A percentile compares a stretch with the other conserved stretches of the same genome.
Evolutionary conservation across 2,888 invertebrate genomes (phyloP).

Genomic region (Lasius platythorax): DNA sequence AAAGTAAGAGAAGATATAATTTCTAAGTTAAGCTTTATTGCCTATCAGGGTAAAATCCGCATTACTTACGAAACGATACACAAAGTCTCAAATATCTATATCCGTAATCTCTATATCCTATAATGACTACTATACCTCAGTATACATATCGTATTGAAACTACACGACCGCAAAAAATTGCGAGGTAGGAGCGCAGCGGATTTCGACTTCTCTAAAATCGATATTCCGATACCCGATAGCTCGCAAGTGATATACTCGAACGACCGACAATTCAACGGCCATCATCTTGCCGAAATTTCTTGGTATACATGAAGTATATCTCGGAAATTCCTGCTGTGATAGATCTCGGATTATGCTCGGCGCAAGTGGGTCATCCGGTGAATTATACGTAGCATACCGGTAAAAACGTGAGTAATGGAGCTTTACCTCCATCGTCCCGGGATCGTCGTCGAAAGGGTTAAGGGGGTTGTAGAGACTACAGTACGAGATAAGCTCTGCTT

Average conservation of each 20-base stretch:
- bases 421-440: conserved; percentile 12
- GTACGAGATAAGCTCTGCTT: conserved; percentile 48
- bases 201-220: conserved; percentile 26
- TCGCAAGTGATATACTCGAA: conserved; percentile 36
- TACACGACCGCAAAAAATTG: conserved; percentile 28
- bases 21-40: not conserved
- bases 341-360: conserved; percentile 52
- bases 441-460: conserved; percentile 29
- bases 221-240: conserved; percentile 45
- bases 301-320: conserved; percentile 13
- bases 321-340: conserved; percentile 40
- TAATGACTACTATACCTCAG: not conserved
- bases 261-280: conserved; percentile 48
- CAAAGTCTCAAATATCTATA: not conserved
- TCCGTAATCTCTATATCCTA: not conserved
- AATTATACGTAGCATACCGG: conserved; percentile 29
- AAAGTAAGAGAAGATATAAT: not conserved
- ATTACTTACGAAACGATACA: not conserved
- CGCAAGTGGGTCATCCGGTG: conserved; percentile 46
- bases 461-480: conserved; percentile 1
- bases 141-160: not conserved
- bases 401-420: conserved; percentile 52
- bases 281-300: conserved; percentile 45
- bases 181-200: not conserved
- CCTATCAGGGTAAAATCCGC: not conserved